These are phyloP conservation scores for Natator depressus DNA, from an alignment of 2,113 vertebrate genomes.

Conservation along the genomic window DNA sequence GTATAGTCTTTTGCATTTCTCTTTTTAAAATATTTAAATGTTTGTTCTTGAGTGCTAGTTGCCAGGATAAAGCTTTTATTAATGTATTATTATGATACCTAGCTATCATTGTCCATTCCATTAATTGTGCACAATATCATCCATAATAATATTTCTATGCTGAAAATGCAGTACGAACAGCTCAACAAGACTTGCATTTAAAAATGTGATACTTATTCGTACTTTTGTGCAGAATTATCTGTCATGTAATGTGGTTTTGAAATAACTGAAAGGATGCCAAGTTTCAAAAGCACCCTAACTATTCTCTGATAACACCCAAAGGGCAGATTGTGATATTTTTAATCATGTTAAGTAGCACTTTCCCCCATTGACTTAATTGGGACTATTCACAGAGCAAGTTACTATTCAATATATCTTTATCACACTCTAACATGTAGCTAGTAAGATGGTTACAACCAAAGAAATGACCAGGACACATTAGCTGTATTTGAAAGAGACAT, in stretches of 20 bases:
- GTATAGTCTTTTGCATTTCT: background rate
- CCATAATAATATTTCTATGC: background rate
- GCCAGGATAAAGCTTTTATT: background rate
- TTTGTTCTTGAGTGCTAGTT: background rate
- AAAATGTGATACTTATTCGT: background rate
- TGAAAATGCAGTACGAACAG: background rate
- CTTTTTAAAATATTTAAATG: background rate
- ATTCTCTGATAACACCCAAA: conserved; percentile 13
- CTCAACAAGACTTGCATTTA: background rate
- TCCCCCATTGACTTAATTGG: background rate
- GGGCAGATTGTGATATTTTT: background rate
- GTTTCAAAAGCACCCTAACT: background rate
- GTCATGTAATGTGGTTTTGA: background rate
- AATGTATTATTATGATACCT: background rate
- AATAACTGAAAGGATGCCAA: background rate
- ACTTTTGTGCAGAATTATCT: background rate
- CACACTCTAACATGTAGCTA: conserved; percentile 38
- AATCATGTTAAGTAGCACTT: conserved; percentile 19
- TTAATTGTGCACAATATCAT: background rate
- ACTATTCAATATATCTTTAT: conserved; percentile 12
- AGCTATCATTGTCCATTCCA: background rate
- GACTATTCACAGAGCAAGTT: conserved; percentile 6
- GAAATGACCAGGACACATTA: background rate
- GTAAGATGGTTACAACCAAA: conserved; percentile 31
- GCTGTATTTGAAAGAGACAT: background rate